These are phyloP conservation scores for Hypanus sabinus DNA, from an alignment of 2,113 vertebrate genomes.

Conservation along the genomic window DNA sequence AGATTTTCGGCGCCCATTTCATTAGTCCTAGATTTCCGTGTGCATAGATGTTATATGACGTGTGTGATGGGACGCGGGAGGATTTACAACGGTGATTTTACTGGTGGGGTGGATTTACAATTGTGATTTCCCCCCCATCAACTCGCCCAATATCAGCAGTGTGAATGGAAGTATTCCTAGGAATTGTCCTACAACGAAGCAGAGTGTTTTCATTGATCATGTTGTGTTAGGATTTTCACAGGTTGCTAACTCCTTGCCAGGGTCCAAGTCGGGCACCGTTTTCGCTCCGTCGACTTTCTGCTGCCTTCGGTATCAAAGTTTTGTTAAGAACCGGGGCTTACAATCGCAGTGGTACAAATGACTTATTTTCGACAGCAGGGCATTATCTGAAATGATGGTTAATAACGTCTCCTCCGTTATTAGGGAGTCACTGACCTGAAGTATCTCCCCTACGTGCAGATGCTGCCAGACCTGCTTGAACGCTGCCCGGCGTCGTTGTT, in stretches of 20 bases:
- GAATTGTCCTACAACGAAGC: not conserved
- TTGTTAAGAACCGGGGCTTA: too few species aligned
- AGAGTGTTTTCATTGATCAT: not conserved
- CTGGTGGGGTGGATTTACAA: not conserved
- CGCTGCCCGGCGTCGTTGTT: not conserved
- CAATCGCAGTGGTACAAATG: not conserved
- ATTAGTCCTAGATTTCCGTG: not conserved
- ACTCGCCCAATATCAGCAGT: not conserved
- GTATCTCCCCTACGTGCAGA: not conserved
- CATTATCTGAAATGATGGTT: not conserved
- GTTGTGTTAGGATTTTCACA: not conserved
- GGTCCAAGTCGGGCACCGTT: not conserved
- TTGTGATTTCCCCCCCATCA: not conserved
- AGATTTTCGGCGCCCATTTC: constrained; percentile 5
- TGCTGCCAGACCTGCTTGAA: not conserved
- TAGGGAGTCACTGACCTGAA: not conserved
- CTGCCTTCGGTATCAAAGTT: not conserved
- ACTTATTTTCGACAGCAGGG: not conserved
- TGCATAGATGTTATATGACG: not conserved
- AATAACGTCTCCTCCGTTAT: not conserved
- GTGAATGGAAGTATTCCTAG: not conserved
- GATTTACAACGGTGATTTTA: not conserved
- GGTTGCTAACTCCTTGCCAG: not conserved
- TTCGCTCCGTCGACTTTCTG: not conserved
- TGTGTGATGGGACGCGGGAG: not conserved